phyloP scores from a whole-genome alignment of 1,140 invertebrate genomes.

The Caenorhabditis inopinata region DNA sequence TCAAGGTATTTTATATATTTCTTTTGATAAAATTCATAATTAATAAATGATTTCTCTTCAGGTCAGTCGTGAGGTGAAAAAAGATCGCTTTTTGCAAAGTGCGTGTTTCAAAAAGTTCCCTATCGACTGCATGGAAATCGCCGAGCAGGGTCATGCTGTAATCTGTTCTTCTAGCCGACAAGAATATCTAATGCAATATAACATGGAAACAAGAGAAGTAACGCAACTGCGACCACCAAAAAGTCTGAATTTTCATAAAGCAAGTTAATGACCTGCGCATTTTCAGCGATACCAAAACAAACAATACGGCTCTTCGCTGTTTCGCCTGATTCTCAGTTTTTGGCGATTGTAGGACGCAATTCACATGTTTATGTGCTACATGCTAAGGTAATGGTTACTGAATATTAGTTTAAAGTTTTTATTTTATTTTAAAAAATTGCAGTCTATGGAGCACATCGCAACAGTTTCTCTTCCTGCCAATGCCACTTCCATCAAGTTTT shows the following conservation, averaged over 20 bases:
- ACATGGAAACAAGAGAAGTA: slow-evolving; percentile 14
- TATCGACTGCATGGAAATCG: neutral
- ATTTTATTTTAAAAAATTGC: neutral
- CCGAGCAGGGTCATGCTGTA: neutral
- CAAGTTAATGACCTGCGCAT: no score
- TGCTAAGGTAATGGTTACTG: neutral
- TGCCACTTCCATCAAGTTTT: neutral
- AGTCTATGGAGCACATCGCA: slow-evolving; percentile 8
- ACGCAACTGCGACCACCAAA: slow-evolving; percentile 4
- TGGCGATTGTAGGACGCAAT: neutral
- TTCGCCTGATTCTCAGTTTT: neutral
- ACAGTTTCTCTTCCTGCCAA: neutral
- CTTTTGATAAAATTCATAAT: neutral
- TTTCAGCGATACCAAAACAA: neutral
- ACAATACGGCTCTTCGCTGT: neutral
- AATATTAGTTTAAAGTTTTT: no score
- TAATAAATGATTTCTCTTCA: neutral
- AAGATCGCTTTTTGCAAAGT: slow-evolving; percentile 9
- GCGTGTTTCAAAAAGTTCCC: neutral
- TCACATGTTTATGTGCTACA: neutral
- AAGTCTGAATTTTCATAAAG: neutral
- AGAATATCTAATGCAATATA: slow-evolving; percentile 22
- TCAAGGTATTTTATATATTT: neutral
- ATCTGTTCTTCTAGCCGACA: neutral
- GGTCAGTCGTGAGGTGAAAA: neutral